phyloP scores from a whole-genome alignment of 1,140 invertebrate genomes.

The Trichonephila inaurata region DNA sequence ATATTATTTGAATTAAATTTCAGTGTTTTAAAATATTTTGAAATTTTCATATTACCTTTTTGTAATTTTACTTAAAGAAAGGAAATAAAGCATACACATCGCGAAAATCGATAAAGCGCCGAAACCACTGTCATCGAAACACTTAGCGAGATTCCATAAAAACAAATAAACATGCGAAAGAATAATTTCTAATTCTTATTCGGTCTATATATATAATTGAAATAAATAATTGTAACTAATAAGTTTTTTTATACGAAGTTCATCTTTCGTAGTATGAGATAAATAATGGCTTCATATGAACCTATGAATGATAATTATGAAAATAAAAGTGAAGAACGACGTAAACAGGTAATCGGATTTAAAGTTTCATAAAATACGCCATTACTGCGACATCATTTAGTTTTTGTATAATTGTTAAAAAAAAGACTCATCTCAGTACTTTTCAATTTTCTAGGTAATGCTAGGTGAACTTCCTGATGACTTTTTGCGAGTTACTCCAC shows the following conservation, averaged over 20 bases:
- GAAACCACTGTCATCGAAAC: not conserved
- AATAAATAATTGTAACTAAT: no score
- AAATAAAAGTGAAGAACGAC: slow-evolving; percentile 49
- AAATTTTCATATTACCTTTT: not conserved
- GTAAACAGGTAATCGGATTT: slow-evolving; percentile 36
- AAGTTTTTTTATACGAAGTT: not conserved
- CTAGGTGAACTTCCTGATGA: slow-evolving; percentile 90
- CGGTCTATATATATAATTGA: no score
- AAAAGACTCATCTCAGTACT: not conserved
- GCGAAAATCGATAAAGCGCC: no score
- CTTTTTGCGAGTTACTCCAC: slow-evolving; percentile 87
- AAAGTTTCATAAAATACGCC: not conserved
- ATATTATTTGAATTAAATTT: no score
- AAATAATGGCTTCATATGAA: slow-evolving; percentile 60
- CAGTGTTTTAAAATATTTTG: not conserved
- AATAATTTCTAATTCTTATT: no score
- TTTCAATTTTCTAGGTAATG: slow-evolving; percentile 81
- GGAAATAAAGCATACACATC: no score
- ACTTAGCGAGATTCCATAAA: not conserved
- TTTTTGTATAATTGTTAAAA: not conserved
- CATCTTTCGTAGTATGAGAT: not conserved
- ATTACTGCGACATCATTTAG: not conserved
- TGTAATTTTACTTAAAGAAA: not conserved
- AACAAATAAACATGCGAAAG: slow-evolving; percentile 26
- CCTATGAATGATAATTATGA: slow-evolving; percentile 4